Percentiles rank a stretch among this genome's conserved stretches.
Evolutionary conservation across 2,113 vertebrate species (phyloP).

Genomic region (Stigmatopora nigra): DNA sequence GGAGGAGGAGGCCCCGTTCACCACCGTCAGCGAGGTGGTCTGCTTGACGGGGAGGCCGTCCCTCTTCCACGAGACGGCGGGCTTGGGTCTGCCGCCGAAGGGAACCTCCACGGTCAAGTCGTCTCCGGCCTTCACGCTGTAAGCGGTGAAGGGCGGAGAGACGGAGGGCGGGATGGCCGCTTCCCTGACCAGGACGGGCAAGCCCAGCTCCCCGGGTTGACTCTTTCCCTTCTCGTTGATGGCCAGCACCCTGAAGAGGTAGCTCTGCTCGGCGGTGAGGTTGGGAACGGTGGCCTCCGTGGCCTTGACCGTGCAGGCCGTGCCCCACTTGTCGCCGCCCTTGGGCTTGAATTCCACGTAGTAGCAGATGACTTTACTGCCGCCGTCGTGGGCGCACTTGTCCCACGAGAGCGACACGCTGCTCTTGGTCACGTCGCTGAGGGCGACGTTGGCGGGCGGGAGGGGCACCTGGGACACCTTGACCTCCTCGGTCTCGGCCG

Average conservation of each 20-base stretch:
- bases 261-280: constrained; percentile 82
- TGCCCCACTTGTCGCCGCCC: constrained; percentile 88
- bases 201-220: constrained; percentile 88
- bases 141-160: constrained; percentile 84
- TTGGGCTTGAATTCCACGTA: constrained; percentile 93
- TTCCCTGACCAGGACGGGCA: constrained; percentile 89
- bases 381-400: constrained; percentile 91
- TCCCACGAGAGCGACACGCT: constrained; percentile 87
- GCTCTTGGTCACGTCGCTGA: constrained; percentile 84
- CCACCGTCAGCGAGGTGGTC: constrained; percentile 82
- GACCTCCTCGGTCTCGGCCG: constrained; percentile 82
- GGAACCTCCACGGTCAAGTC: constrained; percentile 90
- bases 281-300: constrained; percentile 84
- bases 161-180: constrained; percentile 85
- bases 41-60: constrained; percentile 84
- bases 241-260: constrained; percentile 86
- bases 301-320: constrained; percentile 84
- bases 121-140: constrained; percentile 84
- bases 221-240: constrained; percentile 97
- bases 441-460: constrained; percentile 81
- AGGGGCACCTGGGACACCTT: constrained; percentile 88
- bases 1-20: constrained; percentile 77
- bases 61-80: constrained; percentile 87
- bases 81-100: constrained; percentile 86
- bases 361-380: constrained; percentile 93